Base-by-base conservation (phyloP, 2,797 vertebrate species). In the Eurystomus glaucurus region DNA sequence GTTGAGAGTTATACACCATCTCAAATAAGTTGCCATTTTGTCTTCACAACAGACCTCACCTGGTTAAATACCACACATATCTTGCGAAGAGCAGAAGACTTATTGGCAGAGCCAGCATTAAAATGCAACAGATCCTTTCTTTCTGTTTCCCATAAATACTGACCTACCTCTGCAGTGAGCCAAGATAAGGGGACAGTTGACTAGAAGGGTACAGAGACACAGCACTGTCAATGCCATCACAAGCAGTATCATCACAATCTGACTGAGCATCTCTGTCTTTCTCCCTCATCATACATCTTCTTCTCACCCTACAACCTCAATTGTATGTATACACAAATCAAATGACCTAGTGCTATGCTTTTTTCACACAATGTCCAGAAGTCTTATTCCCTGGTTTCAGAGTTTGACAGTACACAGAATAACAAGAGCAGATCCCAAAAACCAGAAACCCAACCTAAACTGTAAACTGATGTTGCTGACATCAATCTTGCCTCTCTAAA, bases 371-470 rank as follows among this genome's bases (percentile, higher is more conserved):
- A 86, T 8, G 26, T 46, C 41, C 45, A 18, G 6, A 92, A 72
- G 10, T 39, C 37, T 28, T 51, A 65, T 43, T 76, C n/a, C 16
- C 14, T 51, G 20, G 4, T 84, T 81, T 84, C 70, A 72, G 41
- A 66, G 35, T 71, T 84, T 69, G 31, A 79, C 39, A n/a, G 39
- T 33, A 54, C 21, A 45, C 0, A 43, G 43, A 88, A 68, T 54
- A 85, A 70, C 0, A 0, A 13, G 3, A 79, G 39, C 1, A 2
- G 39, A 55, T 21, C 41, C 9, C 12, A 52, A 41, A 94, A 88
- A 11, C 0, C 37, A 94, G 37, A 93, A 43, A 46, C 8, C 12
- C 52, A 93, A 6, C 6, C 51, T 28, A 55, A 88, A 72, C 5
- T 2, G 5, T 21, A 79, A 31, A 75, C 7, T 51, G 54, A 78